Conservation (phyloP, 2,113 vertebrate species). For the Phrynosoma platyrhinos region DNA sequence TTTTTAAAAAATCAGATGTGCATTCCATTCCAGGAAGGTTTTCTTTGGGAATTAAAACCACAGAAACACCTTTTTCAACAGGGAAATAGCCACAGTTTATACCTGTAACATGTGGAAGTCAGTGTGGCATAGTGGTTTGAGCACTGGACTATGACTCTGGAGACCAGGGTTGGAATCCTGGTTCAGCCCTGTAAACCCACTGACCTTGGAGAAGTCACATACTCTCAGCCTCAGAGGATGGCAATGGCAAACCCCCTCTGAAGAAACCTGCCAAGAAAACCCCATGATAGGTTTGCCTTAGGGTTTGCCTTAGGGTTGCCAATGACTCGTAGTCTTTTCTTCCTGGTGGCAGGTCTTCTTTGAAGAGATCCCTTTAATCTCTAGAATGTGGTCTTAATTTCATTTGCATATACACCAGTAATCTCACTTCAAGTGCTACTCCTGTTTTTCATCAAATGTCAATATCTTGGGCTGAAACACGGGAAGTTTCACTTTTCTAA, state of each 20-base stretch:
- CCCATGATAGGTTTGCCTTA: too few species aligned
- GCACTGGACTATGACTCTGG: too few species aligned
- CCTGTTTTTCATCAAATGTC: slow-evolving; percentile 72
- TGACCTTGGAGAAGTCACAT: too few species aligned
- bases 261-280: too few species aligned
- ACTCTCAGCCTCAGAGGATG: too few species aligned
- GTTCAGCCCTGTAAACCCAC: too few species aligned
- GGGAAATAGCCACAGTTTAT: not conserved
- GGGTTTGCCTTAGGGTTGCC: too few species aligned
- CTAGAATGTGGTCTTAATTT: slow-evolving; percentile 75
- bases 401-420: slow-evolving; percentile 71
- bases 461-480: slow-evolving; percentile 59
- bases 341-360: slow-evolving; percentile 58
- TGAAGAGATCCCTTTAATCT: slow-evolving; percentile 75
- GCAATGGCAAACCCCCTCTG: too few species aligned
- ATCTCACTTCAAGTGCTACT: slow-evolving; percentile 55
- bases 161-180: too few species aligned
- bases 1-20: not conserved
- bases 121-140: too few species aligned
- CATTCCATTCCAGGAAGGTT: not conserved
- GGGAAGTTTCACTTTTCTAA: slow-evolving; percentile 64
- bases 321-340: slow-evolving; percentile 20
- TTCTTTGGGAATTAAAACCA: slow-evolving; percentile 36
- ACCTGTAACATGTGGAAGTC: slow-evolving; percentile 15
- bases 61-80: not conserved